Conservation (phyloP, 1,140 invertebrate species). For the Drosophila seguyi region DNA sequence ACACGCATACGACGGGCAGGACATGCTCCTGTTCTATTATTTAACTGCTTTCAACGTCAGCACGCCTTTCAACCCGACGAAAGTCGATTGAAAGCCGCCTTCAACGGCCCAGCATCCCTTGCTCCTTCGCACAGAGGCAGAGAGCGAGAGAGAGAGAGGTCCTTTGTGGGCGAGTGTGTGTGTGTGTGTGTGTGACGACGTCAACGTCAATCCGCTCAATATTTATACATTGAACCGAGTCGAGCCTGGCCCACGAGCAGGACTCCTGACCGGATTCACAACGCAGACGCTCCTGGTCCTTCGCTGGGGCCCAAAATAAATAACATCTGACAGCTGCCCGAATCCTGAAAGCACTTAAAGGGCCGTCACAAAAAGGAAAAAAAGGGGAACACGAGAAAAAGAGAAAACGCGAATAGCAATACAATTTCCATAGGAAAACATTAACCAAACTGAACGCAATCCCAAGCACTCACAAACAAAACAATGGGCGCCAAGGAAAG, state of each 20-base stretch:
- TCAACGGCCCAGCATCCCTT: slow-evolving; percentile 71
- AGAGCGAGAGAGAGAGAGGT: slow-evolving; percentile 22
- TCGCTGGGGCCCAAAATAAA: slow-evolving; percentile 74
- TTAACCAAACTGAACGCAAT: slow-evolving; percentile 47
- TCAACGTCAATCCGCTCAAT: slow-evolving; percentile 78
- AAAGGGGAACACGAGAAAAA: slow-evolving; percentile 5
- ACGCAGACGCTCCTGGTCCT: slow-evolving; percentile 68
- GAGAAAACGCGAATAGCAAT: slow-evolving; percentile 62
- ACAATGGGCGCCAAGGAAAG: slow-evolving; percentile 90
- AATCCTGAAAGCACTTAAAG: slow-evolving; percentile 43
- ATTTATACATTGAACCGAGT: slow-evolving; percentile 68
- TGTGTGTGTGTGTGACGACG: slow-evolving; percentile 57
- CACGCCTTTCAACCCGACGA: slow-evolving; percentile 69
- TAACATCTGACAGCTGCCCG: slow-evolving; percentile 83
- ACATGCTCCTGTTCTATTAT: slow-evolving; percentile 73
- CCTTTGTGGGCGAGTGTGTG: slow-evolving; percentile 15
- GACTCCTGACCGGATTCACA: slow-evolving; percentile 36
- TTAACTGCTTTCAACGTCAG: slow-evolving; percentile 78
- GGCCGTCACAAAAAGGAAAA: slow-evolving; percentile 3
- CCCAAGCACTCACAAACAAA: slow-evolving; percentile 54
- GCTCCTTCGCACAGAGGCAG: slow-evolving; percentile 10
- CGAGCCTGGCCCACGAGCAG: slow-evolving; percentile 48
- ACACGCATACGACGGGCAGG: slow-evolving; percentile 31
- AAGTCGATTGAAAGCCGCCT: slow-evolving; percentile 75
- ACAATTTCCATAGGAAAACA: slow-evolving; percentile 44